These are phyloP conservation scores for Lanistes nyassanus DNA, from an alignment of 1,140 invertebrate genomes.

Conservation along the genomic window DNA sequence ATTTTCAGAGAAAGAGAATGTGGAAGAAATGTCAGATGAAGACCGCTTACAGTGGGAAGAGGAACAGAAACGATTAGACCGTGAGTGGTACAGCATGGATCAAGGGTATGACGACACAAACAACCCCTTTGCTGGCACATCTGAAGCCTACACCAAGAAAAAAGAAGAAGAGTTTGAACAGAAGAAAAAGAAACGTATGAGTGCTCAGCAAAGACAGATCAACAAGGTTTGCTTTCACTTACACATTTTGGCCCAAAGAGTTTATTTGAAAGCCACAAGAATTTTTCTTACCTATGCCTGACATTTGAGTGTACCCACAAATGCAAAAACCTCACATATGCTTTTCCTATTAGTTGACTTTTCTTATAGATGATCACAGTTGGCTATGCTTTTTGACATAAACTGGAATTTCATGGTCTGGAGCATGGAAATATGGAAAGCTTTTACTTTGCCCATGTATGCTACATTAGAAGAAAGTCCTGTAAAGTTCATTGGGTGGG, in stretches of 20 bases:
- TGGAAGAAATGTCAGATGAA: constrained; percentile 64
- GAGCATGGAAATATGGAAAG: no score
- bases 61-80: constrained; percentile 90
- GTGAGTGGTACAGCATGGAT: constrained; percentile 97
- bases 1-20: constrained; percentile 30
- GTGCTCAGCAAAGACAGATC: constrained; percentile 93
- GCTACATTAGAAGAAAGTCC: no score
- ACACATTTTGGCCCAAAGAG: not conserved
- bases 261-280: no score
- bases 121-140: constrained; percentile 90
- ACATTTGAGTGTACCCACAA: no score
- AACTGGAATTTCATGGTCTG: no score
- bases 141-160: constrained; percentile 88
- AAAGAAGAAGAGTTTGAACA: constrained; percentile 93
- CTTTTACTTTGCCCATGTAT: no score
- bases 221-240: constrained; percentile 73
- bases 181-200: constrained; percentile 88
- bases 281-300: no score
- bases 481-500: no score
- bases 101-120: constrained; percentile 91
- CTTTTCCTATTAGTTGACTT: no score
- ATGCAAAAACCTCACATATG: no score
- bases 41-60: constrained; percentile 85
- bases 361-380: no score
- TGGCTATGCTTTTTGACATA: no score